Conservation (phyloP, 2,888 invertebrate genomes). For the Eurytoma adleriae region DNA sequence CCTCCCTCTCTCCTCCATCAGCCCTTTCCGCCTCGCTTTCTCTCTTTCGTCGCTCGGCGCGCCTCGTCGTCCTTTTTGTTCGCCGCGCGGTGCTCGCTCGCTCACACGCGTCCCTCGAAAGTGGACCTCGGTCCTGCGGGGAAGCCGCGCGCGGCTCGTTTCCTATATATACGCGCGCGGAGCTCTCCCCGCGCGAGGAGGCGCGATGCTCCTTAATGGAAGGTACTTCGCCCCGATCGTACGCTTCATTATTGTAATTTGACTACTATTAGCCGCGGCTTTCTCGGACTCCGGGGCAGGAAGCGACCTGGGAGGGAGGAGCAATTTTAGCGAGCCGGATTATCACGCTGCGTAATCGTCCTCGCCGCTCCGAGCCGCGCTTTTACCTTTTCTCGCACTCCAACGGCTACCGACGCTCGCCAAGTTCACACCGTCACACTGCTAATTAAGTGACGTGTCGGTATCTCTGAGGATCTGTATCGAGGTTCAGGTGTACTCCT, state of each 20-base stretch:
- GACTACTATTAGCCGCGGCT: slow-evolving; percentile 63
- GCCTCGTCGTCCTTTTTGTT: slow-evolving; percentile 15
- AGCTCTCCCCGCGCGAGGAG: slow-evolving; percentile 48
- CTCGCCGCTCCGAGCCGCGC: not conserved
- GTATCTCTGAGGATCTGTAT: no score
- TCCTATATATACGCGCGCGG: slow-evolving; percentile 7
- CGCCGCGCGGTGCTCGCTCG: not conserved
- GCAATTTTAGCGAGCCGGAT: slow-evolving; percentile 51
- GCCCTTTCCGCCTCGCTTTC: slow-evolving; percentile 40
- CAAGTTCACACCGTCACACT: slow-evolving; percentile 7
- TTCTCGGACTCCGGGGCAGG: not conserved
- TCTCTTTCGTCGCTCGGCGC: slow-evolving; percentile 8
- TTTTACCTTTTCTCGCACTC: slow-evolving; percentile 6
- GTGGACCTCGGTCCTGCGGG: not conserved
- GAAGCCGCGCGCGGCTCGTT: not conserved
- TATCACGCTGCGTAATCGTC: slow-evolving; percentile 60
- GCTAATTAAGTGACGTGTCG: slow-evolving; percentile 30
- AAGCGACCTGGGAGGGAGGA: not conserved
- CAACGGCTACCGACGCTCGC: not conserved
- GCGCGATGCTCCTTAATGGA: slow-evolving; percentile 67
- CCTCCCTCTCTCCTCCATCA: slow-evolving; percentile 29
- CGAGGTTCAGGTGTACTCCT: no score
- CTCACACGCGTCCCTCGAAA: slow-evolving; percentile 24
- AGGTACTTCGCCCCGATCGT: slow-evolving; percentile 64
- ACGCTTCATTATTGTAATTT: slow-evolving; percentile 71